phyloP scores from a whole-genome alignment of 37 sponge, comb jelly and placozoan genomes.

The Hexactinellida sp. region DNA sequence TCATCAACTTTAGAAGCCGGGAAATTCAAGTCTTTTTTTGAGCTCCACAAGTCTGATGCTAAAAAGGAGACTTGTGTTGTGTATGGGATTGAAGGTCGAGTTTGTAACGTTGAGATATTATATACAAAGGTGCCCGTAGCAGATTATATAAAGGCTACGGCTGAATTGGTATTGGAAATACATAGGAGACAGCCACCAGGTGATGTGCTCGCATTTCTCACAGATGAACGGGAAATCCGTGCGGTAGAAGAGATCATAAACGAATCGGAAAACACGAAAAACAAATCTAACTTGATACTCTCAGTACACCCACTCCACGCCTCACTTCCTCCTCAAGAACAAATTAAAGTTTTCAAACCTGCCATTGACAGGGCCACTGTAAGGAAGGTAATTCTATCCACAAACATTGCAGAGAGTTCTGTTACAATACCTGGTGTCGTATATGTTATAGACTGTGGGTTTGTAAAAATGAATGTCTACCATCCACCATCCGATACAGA shows the following conservation, averaged over 20 bases:
- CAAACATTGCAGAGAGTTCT: slow-evolving; percentile 90
- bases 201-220: slow-evolving; percentile 85
- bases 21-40: slow-evolving; percentile 78
- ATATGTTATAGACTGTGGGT: slow-evolving; percentile 85
- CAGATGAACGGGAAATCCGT: slow-evolving; percentile 56
- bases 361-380: neutral
- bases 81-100: neutral
- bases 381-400: slow-evolving; percentile 65
- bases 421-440: slow-evolving; percentile 80
- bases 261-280: neutral
- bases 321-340: slow-evolving; percentile 62
- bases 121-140: slow-evolving; percentile 50
- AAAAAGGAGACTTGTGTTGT: neutral
- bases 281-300: slow-evolving; percentile 22
- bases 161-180: slow-evolving; percentile 63
- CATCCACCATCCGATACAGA: slow-evolving; percentile 27
- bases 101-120: neutral
- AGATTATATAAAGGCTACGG: slow-evolving; percentile 74
- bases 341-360: slow-evolving; percentile 31
- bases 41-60: slow-evolving; percentile 54
- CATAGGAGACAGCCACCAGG: slow-evolving; percentile 68
- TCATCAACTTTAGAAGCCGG: slow-evolving; percentile 95
- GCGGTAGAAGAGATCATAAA: neutral
- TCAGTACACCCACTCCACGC: slow-evolving; percentile 66
- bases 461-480: slow-evolving; percentile 58